Evolutionary conservation across 1,140 invertebrate species (phyloP).

Genomic region (Drosophila arawakana): DNA sequence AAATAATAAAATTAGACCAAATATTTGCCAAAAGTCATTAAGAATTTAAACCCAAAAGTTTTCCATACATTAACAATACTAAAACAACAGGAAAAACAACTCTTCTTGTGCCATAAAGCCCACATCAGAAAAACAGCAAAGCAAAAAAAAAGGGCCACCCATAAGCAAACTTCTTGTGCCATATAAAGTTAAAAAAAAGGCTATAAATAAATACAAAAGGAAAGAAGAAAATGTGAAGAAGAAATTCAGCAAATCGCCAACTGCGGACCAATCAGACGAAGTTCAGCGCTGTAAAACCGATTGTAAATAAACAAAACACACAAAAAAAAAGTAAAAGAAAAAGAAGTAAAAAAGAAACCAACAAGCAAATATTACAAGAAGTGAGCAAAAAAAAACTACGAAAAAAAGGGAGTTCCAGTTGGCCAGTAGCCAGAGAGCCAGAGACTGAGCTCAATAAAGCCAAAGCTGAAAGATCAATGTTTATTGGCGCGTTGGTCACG

Average conservation of each 20-base stretch:
- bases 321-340: conserved; percentile 26
- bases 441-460: conserved; percentile 30
- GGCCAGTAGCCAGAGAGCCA: conserved; percentile 50
- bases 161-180: conserved; percentile 51
- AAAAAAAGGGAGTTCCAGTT: conserved; percentile 38
- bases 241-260: conserved; percentile 21
- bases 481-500: conserved; percentile 47
- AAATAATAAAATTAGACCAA: too few relatives aligned
- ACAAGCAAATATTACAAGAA: conserved; percentile 64
- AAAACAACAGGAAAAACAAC: background rate
- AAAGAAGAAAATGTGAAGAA: conserved; percentile 32
- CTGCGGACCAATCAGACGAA: conserved; percentile 67
- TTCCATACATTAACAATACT: background rate
- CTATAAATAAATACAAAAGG: conserved; percentile 29
- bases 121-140: background rate
- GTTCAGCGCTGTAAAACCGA: conserved; percentile 46
- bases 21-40: background rate
- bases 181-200: conserved; percentile 42
- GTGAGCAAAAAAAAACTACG: conserved; percentile 6
- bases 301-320: conserved; percentile 56
- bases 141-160: conserved; percentile 59
- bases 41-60: background rate
- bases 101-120: conserved; percentile 18
- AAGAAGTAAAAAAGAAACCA: conserved; percentile 54
- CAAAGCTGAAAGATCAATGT: conserved; percentile 41